These are phyloP conservation scores for Diorhabda elongata DNA, from an alignment of 1,140 invertebrate genomes.

Conservation along the genomic window DNA sequence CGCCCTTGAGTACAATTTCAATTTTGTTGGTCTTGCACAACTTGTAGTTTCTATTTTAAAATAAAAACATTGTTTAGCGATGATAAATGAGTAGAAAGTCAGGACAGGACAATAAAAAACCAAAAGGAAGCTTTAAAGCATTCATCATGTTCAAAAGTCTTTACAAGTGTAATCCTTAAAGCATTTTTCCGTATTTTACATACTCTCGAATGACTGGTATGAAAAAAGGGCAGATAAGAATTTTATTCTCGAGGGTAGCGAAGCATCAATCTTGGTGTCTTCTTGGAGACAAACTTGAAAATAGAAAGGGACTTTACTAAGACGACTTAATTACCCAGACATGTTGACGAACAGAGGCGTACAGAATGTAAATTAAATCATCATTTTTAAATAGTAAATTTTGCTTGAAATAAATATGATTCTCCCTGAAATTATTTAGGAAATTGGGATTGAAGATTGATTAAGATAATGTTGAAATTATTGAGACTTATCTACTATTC, in stretches of 20 bases:
- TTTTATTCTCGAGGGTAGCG: conserved; percentile 12
- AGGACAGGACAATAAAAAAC: conserved; percentile 7
- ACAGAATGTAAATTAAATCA: too few relatives aligned
- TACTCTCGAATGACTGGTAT: neutral
- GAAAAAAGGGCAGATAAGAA: conserved; percentile 13
- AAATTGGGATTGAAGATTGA: too few relatives aligned
- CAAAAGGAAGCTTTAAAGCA: conserved; percentile 10
- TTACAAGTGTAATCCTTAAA: conserved; percentile 11
- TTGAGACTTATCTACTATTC: too few relatives aligned
- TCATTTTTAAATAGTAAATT: too few relatives aligned
- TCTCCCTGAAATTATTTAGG: too few relatives aligned
- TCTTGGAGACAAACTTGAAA: conserved; percentile 9
- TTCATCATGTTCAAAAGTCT: conserved; percentile 17
- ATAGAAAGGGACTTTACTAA: conserved; percentile 1
- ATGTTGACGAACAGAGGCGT: conserved; percentile 2
- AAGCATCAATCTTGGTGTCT: conserved; percentile 13
- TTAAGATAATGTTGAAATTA: too few relatives aligned
- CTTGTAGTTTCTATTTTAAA: too few relatives aligned
- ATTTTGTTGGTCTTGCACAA: too few relatives aligned
- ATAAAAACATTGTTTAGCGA: neutral
- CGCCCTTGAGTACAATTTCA: too few relatives aligned
- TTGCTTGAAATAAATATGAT: too few relatives aligned
- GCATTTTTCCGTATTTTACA: conserved; percentile 10
- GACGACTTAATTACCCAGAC: conserved; percentile 13
- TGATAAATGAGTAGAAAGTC: conserved; percentile 9